Evolutionary conservation across 2,797 vertebrate genomes (phyloP).

Genomic region (Notamacropus eugenii): DNA sequence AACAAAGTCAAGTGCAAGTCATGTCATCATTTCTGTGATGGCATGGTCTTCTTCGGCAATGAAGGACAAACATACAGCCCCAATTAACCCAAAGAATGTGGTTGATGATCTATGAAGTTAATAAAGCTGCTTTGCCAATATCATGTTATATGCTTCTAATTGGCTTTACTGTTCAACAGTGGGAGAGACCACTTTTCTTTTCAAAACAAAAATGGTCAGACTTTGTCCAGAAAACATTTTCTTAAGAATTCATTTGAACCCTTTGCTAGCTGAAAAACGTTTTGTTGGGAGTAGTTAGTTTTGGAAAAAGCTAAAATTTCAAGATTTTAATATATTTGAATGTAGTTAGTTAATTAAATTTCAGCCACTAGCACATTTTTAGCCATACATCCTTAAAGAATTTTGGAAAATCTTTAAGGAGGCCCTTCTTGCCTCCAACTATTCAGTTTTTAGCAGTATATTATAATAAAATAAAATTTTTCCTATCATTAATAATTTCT

Average conservation of each 20-base stretch:
- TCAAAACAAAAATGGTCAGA: background rate
- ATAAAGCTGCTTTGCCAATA: background rate
- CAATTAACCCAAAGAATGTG: background rate
- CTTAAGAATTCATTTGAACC: background rate
- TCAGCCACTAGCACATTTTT: background rate
- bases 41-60: too few species aligned
- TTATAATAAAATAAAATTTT: background rate
- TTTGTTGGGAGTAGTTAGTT: background rate
- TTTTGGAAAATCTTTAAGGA: background rate
- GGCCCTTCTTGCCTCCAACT: background rate
- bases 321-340: background rate
- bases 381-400: background rate
- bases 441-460: background rate
- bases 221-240: background rate
- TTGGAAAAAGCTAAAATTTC: background rate
- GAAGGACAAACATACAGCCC: too few species aligned
- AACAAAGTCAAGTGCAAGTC: too few species aligned
- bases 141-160: background rate
- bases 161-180: too few species aligned
- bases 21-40: too few species aligned
- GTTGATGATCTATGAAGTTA: background rate
- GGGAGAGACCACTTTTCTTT: background rate
- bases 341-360: background rate
- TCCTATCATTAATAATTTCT: background rate
- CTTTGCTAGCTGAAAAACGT: too few species aligned